Conservation (phyloP, 2,113 vertebrate genomes). For the Oreochromis aureus region DNA sequence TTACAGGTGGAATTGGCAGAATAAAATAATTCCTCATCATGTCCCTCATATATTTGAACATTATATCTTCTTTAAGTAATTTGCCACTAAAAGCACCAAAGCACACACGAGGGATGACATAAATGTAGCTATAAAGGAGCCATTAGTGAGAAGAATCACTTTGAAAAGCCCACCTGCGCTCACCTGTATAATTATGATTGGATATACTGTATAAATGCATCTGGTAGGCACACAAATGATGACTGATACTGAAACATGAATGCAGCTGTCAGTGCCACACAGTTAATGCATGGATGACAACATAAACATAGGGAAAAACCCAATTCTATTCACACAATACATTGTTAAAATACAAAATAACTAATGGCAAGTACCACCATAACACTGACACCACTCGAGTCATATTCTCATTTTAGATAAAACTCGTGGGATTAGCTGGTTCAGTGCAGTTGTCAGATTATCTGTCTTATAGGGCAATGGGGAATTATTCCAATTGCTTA, state of each 20-base stretch:
- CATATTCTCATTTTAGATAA: neutral
- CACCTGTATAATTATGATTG: neutral
- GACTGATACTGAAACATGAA: neutral
- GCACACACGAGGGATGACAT: neutral
- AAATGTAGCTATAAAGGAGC: neutral
- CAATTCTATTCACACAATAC: neutral
- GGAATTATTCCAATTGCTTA: neutral
- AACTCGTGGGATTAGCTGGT: neutral
- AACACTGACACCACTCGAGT: neutral
- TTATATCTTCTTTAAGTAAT: neutral
- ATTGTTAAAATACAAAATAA: neutral
- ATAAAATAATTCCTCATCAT: neutral
- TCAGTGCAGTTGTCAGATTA: neutral
- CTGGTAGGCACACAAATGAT: neutral
- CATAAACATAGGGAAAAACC: neutral
- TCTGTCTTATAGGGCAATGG: neutral
- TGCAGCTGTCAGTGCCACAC: neutral
- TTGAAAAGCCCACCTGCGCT: neutral
- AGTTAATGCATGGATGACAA: neutral
- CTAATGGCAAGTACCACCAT: neutral
- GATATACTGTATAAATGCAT: neutral
- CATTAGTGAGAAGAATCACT: neutral
- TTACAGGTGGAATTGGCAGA: neutral
- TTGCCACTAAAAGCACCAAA: neutral
- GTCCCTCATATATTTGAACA: neutral